Base-by-base conservation (phyloP, 2,113 vertebrate genomes). In the Helogale parvula region DNA sequence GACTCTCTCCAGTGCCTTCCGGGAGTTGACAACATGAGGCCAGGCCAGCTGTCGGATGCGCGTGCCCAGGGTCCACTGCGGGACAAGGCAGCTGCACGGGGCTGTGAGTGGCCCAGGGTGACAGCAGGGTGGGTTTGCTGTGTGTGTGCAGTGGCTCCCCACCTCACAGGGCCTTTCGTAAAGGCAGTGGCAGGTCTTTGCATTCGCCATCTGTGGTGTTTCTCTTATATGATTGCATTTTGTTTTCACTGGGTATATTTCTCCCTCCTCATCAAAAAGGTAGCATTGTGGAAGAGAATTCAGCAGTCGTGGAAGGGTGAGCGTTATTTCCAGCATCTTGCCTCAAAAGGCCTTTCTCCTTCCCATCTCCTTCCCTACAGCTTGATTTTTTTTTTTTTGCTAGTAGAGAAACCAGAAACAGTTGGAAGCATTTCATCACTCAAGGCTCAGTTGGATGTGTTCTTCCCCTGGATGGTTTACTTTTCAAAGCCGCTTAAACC, bases 401-500 rank as follows among this genome's bases (percentile, higher is more conserved):
- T 16, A 0, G 1, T 41, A 35, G 60, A 92, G 65, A 92, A 82
- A n/a, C 60, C 47, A 54, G 66, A 88, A 84, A 68, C 52, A 14
- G 33, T 63, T 87, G 33, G 77, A 57, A 95, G 41, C 23, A 27
- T 91, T 81, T 85, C 71, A n/a, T 85, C 65, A n/a, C 1, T 89
- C 71, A 88, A 29, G 72, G 90, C 54, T 88, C 33, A 27, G 57
- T 71, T 35, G 52, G n/a, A 2, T 65, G 2, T 88, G 14, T 91
- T 93, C n/a, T 95, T 87, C 29, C 11, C 27, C 15, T 35, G 1
- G 25, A 85, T 82, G 33, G 29, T 69, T 83, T 65, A 71, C 38
- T 84, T 35, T 82, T 84, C 66, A 90, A 80, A 68, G 69, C 69
- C 27, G 27, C 33, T 83, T 95, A 72, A 77, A n/a, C n/a, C 35